phyloP scores from a whole-genome alignment of 23 tunicate species.

The Phallusia fumigata region DNA sequence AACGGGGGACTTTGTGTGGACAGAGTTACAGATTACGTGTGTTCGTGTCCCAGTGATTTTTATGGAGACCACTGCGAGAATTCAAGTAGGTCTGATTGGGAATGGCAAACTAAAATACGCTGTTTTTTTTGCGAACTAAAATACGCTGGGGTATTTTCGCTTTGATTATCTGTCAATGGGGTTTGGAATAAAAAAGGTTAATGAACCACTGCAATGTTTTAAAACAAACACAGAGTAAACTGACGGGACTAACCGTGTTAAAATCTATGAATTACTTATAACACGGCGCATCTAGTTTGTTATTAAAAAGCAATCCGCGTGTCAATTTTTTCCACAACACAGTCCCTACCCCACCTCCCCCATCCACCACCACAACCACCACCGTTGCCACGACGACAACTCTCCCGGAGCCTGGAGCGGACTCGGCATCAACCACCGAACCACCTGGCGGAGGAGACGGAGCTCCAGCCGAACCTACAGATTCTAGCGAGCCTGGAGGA shows the following conservation, averaged over 20 bases:
- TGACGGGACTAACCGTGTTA: no score
- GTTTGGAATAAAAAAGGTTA: no score
- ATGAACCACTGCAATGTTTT: no score
- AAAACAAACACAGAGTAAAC: no score
- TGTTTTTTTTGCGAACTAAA: no score
- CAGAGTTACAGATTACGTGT: conserved; percentile 67
- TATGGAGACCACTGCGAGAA: conserved; percentile 79
- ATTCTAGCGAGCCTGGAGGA: not conserved
- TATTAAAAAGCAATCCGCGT: no score
- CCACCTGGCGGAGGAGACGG: not conserved
- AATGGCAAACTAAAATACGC: no score
- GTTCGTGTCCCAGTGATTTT: conserved; percentile 79
- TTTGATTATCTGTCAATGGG: no score
- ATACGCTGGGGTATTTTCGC: no score
- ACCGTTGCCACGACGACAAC: conserved; percentile 18
- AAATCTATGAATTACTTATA: no score
- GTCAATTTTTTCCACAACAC: not conserved
- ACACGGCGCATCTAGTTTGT: no score
- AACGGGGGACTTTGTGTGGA: conserved; percentile 78
- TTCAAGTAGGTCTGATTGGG: conserved; percentile 31
- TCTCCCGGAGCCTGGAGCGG: conserved; percentile 12
- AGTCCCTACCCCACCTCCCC: conserved; percentile 70
- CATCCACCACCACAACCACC: conserved; percentile 22
- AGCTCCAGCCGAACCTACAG: not conserved
- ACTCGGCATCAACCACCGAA: not conserved